Base-by-base conservation (phyloP, 2,113 vertebrate species). In the Apteryx mantelli region DNA sequence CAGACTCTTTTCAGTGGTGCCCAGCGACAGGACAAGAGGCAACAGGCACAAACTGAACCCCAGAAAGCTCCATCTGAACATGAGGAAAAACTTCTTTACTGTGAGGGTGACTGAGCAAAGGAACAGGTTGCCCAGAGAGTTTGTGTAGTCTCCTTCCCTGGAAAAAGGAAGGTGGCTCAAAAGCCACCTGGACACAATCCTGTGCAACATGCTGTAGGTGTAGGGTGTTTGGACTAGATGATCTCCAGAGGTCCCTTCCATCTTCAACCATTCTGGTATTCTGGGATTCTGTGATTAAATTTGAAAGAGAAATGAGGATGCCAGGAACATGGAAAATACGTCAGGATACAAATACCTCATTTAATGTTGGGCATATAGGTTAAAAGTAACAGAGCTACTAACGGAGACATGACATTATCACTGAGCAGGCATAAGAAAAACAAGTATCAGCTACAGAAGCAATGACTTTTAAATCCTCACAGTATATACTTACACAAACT, bases 321-420 rank as follows among this genome's bases (percentile, higher is more conserved):
- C 92, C 38, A 95, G 81, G 78, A 97, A 91, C 46, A 82, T 25
- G 18, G 50, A 93, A 85, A 91, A n/a, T 80, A 83, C 7, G 24
- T 85, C 58, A 79, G 69, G 36, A 92, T 80, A 84, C 42, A 97
- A 96, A 93, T 66, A 81, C 18, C 71, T 94, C 69, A 56, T 82
- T 91, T 89, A 82, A 90, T n/a, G 65, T 53, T 44, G 18, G 86
- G 61, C 46, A 28, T 48, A 86, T 4, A 73, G 53, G 38, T 71
- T 93, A 71, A 96, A 97, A 88, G 26, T 18, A 93, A 81, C 69
- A 28, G 1, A 48, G 6, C 8, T 85, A 83, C 44, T 44, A 50
- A 61, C 13, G 19, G 81, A 89, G 85, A 89, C 28, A 58, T 25
- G 55, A 10, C 73, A 78, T 81, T 75, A 77, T 44, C n/a, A 5